These are phyloP conservation scores for Nebria salina DNA, from an alignment of 2,888 invertebrate species.

Conservation along the genomic window DNA sequence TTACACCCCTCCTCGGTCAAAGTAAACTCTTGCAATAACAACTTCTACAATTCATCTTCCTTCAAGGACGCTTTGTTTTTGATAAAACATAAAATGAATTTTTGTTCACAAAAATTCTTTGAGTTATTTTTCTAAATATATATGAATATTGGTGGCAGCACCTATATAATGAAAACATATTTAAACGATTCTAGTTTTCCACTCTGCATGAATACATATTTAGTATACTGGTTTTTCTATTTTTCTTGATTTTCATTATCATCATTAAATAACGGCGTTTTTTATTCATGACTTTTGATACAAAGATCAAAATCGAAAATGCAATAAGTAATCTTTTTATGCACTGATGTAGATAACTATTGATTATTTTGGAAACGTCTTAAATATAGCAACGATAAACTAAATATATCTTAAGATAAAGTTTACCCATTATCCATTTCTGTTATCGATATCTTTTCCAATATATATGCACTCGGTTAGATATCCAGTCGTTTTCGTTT, in stretches of 20 bases:
- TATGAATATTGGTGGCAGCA: neutral
- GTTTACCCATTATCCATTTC: neutral
- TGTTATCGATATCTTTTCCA: neutral
- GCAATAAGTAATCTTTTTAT: too few relatives aligned
- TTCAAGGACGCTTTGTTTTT: neutral
- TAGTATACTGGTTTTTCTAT: too few relatives aligned
- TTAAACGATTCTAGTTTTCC: too few relatives aligned
- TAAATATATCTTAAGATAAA: neutral
- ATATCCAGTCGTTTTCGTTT: neutral
- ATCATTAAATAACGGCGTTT: too few relatives aligned
- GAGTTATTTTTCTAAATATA: neutral
- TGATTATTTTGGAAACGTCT: too few relatives aligned
- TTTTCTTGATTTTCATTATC: too few relatives aligned
- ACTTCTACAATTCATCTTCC: neutral
- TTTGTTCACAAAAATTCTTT: neutral
- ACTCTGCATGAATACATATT: too few relatives aligned
- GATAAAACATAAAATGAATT: neutral
- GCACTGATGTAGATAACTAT: too few relatives aligned
- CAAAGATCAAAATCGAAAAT: too few relatives aligned
- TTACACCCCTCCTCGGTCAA: neutral
- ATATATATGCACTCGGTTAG: neutral
- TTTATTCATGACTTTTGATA: too few relatives aligned
- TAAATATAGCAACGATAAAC: too few relatives aligned
- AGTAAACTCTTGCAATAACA: neutral
- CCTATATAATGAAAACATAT: neutral